phyloP scores from a whole-genome alignment of 2,797 vertebrate genomes.

The Rhinella marina region DNA sequence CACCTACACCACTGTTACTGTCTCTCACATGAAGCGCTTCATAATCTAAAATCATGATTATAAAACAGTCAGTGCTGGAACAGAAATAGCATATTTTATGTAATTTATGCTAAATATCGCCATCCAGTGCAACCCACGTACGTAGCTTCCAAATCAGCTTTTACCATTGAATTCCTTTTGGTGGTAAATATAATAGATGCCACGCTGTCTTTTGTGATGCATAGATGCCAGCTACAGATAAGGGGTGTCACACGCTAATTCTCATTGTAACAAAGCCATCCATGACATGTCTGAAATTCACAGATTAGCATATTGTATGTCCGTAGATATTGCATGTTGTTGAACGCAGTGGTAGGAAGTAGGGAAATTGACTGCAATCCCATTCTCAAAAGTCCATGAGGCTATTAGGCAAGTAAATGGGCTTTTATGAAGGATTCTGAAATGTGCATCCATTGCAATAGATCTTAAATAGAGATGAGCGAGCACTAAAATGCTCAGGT shows the following conservation, averaged over 20 bases:
- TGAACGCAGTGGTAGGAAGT: not conserved
- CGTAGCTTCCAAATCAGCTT: not conserved
- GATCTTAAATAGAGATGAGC: too few species aligned
- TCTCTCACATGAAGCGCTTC: not conserved
- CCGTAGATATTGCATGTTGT: too few species aligned
- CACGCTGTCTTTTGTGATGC: not conserved
- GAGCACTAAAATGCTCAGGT: too few species aligned
- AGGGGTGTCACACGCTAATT: not conserved
- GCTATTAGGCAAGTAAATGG: too few species aligned
- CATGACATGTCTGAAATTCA: not conserved
- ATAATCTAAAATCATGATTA: not conserved
- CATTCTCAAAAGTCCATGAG: too few species aligned
- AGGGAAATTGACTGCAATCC: too few species aligned
- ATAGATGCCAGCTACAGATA: not conserved
- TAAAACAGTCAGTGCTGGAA: not conserved
- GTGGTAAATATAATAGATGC: not conserved
- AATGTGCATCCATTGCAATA: too few species aligned
- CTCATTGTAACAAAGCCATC: not conserved
- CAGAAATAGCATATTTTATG: not conserved
- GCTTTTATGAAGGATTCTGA: too few species aligned
- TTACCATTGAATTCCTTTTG: not conserved
- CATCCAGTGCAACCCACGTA: not conserved
- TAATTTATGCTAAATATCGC: slow-evolving; percentile 5
- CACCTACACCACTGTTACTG: slow-evolving; percentile 31
- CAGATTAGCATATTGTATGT: too few species aligned